These are phyloP conservation scores for Spheniscus mendiculus DNA, from an alignment of 2,113 vertebrate genomes.

Conservation along the genomic window DNA sequence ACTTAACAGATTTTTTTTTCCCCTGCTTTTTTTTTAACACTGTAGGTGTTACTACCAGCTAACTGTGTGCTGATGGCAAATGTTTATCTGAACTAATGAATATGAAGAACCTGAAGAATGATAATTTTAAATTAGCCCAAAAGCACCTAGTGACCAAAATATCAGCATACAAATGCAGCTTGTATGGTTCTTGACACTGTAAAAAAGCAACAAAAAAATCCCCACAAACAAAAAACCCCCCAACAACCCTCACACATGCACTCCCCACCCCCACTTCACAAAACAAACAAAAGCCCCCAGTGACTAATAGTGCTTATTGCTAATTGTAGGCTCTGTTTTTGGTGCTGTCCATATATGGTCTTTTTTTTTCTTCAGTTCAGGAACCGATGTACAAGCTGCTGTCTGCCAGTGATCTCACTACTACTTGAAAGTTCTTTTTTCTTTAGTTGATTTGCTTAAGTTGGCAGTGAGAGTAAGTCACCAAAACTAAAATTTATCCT, in stretches of 20 bases:
- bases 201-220: neutral
- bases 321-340: neutral
- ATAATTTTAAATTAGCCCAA: neutral
- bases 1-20: neutral
- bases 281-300: neutral
- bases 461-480: neutral
- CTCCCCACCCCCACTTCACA: neutral
- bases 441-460: neutral
- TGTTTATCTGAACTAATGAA: slow-evolving; percentile 29
- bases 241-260: too few relatives aligned
- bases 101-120: neutral
- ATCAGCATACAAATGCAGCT: neutral
- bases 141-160: neutral
- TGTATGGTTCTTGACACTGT: neutral
- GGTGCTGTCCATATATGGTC: neutral
- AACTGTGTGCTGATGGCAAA: neutral
- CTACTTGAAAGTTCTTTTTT: neutral
- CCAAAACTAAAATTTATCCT: neutral
- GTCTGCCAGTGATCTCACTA: neutral
- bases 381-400: neutral
- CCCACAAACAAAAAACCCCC: accelerated
- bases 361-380: neutral
- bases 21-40: neutral
- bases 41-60: slow-evolving; percentile 33
- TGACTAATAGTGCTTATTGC: neutral